A percentile compares a stretch with the other conserved stretches of the same genome.
Evolutionary conservation across 2,888 invertebrate species (phyloP).

Genomic region (Gandaritis pyraliata): DNA sequence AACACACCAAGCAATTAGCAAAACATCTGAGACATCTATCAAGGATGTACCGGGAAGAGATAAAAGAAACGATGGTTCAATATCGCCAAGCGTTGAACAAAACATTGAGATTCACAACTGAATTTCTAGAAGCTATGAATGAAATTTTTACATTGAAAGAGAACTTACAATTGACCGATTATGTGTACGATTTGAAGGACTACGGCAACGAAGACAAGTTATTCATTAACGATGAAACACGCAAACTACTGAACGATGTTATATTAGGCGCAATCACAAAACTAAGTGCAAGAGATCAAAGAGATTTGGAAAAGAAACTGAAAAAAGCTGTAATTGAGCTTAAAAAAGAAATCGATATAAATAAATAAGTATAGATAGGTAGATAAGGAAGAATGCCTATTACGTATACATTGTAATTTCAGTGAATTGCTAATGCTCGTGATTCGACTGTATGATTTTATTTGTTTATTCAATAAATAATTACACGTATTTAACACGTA

Average conservation of each 20-base stretch:
- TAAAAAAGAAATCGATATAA: slow-evolving; percentile 9
- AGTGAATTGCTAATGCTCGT: no score
- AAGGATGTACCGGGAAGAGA: slow-evolving; percentile 48
- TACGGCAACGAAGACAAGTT: slow-evolving; percentile 42
- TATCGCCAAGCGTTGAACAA: slow-evolving; percentile 48
- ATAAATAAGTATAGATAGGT: no score
- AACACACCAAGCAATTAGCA: slow-evolving; percentile 47
- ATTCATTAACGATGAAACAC: slow-evolving; percentile 42
- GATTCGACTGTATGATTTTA: no score
- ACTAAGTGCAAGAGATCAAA: slow-evolving; percentile 41
- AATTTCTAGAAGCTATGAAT: slow-evolving; percentile 61
- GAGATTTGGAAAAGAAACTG: slow-evolving; percentile 46
- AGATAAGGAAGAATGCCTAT: no score
- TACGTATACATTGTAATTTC: no score
- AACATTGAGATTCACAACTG: slow-evolving; percentile 37
- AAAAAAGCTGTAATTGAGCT: slow-evolving; percentile 56
- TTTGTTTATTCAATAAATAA: no score
- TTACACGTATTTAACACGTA: no score
- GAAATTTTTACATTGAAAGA: slow-evolving; percentile 55
- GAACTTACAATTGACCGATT: slow-evolving; percentile 56
- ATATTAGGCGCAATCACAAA: slow-evolving; percentile 43
- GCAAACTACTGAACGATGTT: slow-evolving; percentile 42
- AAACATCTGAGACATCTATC: slow-evolving; percentile 50
- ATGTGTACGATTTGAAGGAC: slow-evolving; percentile 49
- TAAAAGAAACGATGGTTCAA: slow-evolving; percentile 46